Percentiles rank a stretch among this genome's conserved stretches.
phyloP scores from a whole-genome alignment of 2,888 invertebrate genomes.

The Cantharis nigra region DNA sequence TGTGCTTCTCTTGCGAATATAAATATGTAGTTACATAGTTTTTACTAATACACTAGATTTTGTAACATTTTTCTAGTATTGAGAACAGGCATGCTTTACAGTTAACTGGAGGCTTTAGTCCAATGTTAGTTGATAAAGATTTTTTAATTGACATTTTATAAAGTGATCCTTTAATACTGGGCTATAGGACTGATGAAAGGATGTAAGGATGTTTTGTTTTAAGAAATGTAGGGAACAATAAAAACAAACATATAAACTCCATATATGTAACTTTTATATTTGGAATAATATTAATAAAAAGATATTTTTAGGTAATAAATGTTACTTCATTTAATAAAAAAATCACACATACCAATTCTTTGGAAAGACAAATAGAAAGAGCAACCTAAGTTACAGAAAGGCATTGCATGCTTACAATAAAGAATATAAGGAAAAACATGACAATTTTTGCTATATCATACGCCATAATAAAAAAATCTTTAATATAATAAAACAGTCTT shows the following conservation, averaged over 20 bases:
- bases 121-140: no score
- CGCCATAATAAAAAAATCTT: conserved; percentile 9
- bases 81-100: no score
- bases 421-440: conserved; percentile 13
- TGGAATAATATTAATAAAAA: conserved; percentile 38
- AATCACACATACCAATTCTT: conserved; percentile 56
- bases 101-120: no score
- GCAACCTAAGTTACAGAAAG: conserved; percentile 32
- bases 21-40: no score
- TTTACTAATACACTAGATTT: no score
- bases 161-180: no score
- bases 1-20: no score
- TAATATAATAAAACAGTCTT: conserved; percentile 51
- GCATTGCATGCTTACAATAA: conserved; percentile 29
- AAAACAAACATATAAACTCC: background rate
- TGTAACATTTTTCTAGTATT: no score
- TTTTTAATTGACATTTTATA: no score
- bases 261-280: conserved; percentile 27
- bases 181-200: no score
- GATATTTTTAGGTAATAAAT: conserved; percentile 38
- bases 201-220: background rate
- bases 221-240: background rate
- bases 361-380: conserved; percentile 47
- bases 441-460: conserved; percentile 12
- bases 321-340: conserved; percentile 38